Base-by-base conservation (phyloP, 1,140 invertebrate genomes). In the Penaeus japonicus region DNA sequence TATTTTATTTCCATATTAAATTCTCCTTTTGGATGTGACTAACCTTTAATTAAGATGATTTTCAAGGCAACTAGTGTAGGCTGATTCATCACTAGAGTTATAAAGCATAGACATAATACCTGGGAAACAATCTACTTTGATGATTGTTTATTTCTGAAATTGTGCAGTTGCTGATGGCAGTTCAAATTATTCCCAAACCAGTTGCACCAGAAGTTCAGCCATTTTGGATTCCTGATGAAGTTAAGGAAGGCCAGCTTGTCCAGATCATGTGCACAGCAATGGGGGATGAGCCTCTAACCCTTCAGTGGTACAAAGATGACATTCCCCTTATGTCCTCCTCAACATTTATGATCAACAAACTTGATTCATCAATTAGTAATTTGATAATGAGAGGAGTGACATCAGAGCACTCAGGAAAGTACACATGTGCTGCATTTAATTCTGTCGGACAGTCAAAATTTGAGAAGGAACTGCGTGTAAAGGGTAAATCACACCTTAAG, bases 221-320 rank as follows among this genome's bases (percentile, higher is more conserved):
- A 53, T 90, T 90, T 75, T 77, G 80, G 53, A 87, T 90, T 57
- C 89, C 89, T 55, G 80, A 87, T 12, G 89, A 90, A 53, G 89
- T 90, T 30, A 85, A 55, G 7, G 89, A 84, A 35, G 89, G 89
- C 77, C 89, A 90, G 57, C 70, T 90, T n/a, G 70, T 90, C 70
- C 89, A 90, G 82, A 87, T 90, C 59, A 83, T 85, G 20, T 90
- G 89, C 73, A 84, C 85, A 20, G 89, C 84, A 2, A 87, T 85
- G 65, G 80, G 84, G 30, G 89, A 90, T 65, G 89, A 90, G 47
- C 89, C 89, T 53, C 62, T 90, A 70, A 92, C 96, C 90, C 92
- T 98, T 87, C 95, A 95, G 70, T 97, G 97, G 88, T 90, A 90
- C 59, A 90, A 90, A 54, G 81, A 90, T 82, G 85, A 87, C 59